Conservation (phyloP, 2,797 vertebrate species). For the Sebastes vulpes region DNA sequence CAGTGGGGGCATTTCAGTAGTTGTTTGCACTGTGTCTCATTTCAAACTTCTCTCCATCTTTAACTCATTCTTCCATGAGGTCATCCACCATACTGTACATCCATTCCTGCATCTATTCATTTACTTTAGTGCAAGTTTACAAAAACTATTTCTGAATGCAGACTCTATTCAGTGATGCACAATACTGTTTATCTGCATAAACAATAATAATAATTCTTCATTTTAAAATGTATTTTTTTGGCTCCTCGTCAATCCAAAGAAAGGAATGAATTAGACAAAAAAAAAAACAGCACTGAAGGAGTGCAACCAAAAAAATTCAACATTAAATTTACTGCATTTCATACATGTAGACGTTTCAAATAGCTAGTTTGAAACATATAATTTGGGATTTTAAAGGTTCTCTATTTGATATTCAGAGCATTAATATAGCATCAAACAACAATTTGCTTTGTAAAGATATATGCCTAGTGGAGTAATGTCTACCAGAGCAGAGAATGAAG, state of each 20-base stretch:
- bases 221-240: background rate
- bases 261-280: background rate
- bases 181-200: slow-evolving; percentile 6
- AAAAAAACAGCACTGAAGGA: background rate
- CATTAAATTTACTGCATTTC: background rate
- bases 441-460: background rate
- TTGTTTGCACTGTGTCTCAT: slow-evolving; percentile 35
- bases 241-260: background rate
- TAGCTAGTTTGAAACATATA: background rate
- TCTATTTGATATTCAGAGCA: background rate
- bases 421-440: background rate
- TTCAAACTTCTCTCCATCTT: slow-evolving; percentile 26
- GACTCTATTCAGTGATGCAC: background rate
- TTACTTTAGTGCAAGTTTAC: background rate
- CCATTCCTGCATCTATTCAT: background rate
- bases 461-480: no score
- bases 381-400: background rate
- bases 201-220: background rate
- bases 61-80: background rate
- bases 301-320: background rate
- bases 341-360: background rate
- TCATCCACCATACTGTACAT: background rate
- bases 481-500: no score
- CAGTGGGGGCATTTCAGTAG: slow-evolving; percentile 56
- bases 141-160: background rate